Evolutionary conservation across 2,113 vertebrate species (phyloP).

Genomic region (Struthidea cinerea): DNA sequence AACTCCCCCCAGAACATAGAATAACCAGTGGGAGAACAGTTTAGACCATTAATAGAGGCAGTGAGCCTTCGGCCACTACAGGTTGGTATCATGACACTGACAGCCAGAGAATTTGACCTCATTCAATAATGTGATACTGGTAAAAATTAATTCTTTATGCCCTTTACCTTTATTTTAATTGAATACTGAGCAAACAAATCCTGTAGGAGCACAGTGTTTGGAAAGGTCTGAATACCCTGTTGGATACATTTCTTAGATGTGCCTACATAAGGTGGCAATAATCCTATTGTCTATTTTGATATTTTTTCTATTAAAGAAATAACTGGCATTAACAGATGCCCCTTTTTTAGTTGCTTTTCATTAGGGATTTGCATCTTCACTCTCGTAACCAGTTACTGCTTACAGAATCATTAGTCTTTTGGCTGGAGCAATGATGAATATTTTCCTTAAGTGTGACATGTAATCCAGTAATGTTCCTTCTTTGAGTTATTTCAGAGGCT

Average conservation of each 20-base stretch:
- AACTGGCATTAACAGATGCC: background rate
- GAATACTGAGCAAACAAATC: background rate
- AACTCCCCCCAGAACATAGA: background rate
- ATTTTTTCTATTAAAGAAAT: background rate
- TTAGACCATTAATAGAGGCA: background rate
- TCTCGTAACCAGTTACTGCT: background rate
- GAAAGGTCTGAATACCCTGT: background rate
- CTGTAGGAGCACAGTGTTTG: background rate
- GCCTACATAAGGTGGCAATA: background rate
- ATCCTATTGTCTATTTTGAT: background rate
- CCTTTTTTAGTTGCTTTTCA: constrained; percentile 9
- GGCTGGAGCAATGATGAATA: constrained; percentile 78
- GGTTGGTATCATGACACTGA: background rate
- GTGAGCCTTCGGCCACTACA: background rate
- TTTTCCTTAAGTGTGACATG: constrained; percentile 78
- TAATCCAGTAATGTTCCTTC: constrained; percentile 77
- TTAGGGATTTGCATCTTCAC: constrained; percentile 46
- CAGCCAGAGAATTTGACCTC: background rate
- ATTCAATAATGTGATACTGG: background rate
- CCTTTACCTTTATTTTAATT: background rate
- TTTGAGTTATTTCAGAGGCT: constrained; percentile 85
- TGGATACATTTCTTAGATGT: background rate
- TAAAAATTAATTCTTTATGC: background rate
- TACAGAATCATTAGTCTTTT: background rate
- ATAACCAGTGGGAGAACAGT: background rate